Conservation (phyloP, 2,113 vertebrate species). For the Sinocyclocheilus rhinocerous region DNA sequence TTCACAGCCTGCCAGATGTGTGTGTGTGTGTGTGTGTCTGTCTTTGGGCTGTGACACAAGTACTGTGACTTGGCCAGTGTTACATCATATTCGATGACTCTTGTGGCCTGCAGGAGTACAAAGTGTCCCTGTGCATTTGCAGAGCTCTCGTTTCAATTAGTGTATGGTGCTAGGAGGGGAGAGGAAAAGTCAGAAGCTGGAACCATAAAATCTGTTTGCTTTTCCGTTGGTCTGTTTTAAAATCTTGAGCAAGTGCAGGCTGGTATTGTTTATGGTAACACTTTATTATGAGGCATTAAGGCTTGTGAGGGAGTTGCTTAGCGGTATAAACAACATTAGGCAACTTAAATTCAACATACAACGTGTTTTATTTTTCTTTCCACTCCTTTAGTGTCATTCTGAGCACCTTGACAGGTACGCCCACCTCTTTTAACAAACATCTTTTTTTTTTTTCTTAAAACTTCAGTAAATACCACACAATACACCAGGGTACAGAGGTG, state of each 20-base stretch:
- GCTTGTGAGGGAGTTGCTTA: background rate
- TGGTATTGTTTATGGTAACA: background rate
- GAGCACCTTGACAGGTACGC: constrained; percentile 61
- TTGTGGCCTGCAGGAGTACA: constrained; percentile 30
- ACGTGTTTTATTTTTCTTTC: constrained; percentile 66
- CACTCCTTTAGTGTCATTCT: constrained; percentile 60
- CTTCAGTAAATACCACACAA: constrained; percentile 70
- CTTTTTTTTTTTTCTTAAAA: constrained; percentile 56
- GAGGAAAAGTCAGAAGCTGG: background rate
- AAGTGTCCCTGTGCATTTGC: constrained; percentile 43
- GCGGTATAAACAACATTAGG: background rate
- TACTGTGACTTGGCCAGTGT: constrained; percentile 51
- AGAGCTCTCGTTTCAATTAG: constrained; percentile 45
- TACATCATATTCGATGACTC: constrained; percentile 53
- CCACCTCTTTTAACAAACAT: constrained; percentile 50
- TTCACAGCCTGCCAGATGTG: no score
- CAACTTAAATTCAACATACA: constrained; percentile 64
- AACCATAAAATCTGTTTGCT: background rate
- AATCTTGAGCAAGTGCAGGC: background rate
- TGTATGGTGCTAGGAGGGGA: background rate
- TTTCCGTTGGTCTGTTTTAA: background rate
- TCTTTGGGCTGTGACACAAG: constrained; percentile 9
- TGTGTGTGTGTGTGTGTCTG: constrained; percentile 6
- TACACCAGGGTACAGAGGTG: constrained; percentile 73
- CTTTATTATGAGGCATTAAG: background rate